phyloP scores from a whole-genome alignment of 2,797 vertebrate species.

The Smutsia gigantea region DNA sequence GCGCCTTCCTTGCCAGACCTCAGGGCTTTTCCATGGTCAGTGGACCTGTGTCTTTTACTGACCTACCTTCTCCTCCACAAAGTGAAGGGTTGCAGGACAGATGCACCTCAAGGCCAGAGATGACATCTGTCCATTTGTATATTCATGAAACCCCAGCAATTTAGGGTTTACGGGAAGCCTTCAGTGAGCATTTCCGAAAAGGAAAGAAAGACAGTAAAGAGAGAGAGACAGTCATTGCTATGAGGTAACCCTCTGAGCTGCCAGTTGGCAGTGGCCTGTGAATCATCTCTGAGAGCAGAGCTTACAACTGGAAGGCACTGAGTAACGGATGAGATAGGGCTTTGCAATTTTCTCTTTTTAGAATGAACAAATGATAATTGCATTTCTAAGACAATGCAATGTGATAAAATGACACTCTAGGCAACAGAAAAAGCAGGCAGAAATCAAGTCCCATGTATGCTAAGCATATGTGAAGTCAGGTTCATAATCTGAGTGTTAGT shows the following conservation, averaged over 20 bases:
- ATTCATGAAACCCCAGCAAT: background rate
- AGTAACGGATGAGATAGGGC: too few relatives aligned
- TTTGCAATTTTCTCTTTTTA: background rate
- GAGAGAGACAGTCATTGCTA: background rate
- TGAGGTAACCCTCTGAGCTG: background rate
- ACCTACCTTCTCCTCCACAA: background rate
- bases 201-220: background rate
- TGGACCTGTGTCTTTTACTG: accelerated
- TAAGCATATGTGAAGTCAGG: background rate
- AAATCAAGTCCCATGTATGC: background rate
- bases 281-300: background rate
- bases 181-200: background rate
- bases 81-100: background rate
- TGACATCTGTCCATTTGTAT: background rate
- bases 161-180: background rate
- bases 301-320: background rate
- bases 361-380: background rate
- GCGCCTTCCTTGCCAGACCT: background rate
- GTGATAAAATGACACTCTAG: background rate
- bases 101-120: background rate
- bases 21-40: background rate
- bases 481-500: background rate
- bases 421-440: background rate
- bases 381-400: background rate
- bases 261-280: background rate